Evolutionary conservation across 1,140 invertebrate species (phyloP).

Genomic region (Berghia stephanieae): DNA sequence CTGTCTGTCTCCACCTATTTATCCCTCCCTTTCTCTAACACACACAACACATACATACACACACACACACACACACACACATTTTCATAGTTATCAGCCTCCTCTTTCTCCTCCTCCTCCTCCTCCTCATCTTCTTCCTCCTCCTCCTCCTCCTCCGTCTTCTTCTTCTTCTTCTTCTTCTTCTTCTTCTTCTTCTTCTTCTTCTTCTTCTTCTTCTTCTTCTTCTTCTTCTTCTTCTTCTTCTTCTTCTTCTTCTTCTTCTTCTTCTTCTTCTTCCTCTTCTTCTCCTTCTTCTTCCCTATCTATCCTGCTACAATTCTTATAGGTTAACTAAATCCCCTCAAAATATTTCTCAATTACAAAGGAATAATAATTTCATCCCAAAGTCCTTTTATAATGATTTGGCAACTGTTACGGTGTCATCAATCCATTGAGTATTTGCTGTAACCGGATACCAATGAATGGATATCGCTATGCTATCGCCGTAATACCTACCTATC

Average conservation of each 20-base stretch:
- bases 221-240: not conserved
- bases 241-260: not conserved
- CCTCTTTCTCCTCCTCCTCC: not conserved
- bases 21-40: not conserved
- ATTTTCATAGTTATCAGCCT: not conserved
- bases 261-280: not conserved
- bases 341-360: no score
- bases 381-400: no score
- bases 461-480: no score
- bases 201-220: not conserved
- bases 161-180: no score
- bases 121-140: not conserved
- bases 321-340: no score
- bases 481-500: no score
- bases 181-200: not conserved
- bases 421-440: no score
- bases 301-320: no score
- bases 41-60: not conserved
- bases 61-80: not conserved
- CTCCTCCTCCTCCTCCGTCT: not conserved
- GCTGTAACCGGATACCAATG: no score
- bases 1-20: slow-evolving; percentile 1
- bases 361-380: no score
- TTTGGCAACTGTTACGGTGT: no score
- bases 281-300: not conserved